Conservation (phyloP, 2,888 invertebrate species). For the Xanthorhoe spadicearia region DNA sequence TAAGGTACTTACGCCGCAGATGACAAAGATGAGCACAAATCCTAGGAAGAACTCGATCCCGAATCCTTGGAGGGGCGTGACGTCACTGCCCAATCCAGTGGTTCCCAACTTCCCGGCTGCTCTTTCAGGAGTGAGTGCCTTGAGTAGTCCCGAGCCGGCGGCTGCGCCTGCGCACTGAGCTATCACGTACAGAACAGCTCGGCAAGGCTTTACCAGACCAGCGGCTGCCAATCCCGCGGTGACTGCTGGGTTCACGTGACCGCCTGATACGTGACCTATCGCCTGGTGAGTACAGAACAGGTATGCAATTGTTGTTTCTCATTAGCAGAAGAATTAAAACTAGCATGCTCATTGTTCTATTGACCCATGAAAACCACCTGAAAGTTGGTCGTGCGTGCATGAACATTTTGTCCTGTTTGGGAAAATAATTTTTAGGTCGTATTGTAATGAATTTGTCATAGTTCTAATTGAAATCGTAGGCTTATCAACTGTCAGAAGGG, state of each 20-base stretch:
- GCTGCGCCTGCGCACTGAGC: constrained; percentile 93
- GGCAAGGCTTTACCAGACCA: constrained; percentile 90
- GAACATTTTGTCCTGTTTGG: too few species aligned
- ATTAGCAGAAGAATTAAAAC: too few species aligned
- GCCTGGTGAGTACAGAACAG: constrained; percentile 77
- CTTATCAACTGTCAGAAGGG: constrained; percentile 26
- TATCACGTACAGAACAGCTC: constrained; percentile 91
- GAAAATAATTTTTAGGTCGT: too few species aligned
- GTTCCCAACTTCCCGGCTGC: constrained; percentile 87
- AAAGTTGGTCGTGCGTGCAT: too few species aligned
- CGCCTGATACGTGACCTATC: constrained; percentile 94
- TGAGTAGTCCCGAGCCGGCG: constrained; percentile 90
- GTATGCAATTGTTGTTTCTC: background rate
- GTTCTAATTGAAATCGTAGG: constrained; percentile 13
- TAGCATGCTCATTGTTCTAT: too few species aligned
- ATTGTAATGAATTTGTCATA: background rate
- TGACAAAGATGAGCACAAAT: constrained; percentile 93
- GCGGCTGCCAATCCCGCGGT: constrained; percentile 91
- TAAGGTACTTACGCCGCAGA: constrained; percentile 89
- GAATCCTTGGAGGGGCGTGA: constrained; percentile 91
- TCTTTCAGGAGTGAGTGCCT: constrained; percentile 88
- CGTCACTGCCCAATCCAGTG: constrained; percentile 85
- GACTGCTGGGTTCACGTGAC: constrained; percentile 97
- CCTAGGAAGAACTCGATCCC: constrained; percentile 96
- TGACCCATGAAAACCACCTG: too few species aligned